Base-by-base conservation (phyloP, 2,888 invertebrate genomes). In the Cyclophora albipunctata region DNA sequence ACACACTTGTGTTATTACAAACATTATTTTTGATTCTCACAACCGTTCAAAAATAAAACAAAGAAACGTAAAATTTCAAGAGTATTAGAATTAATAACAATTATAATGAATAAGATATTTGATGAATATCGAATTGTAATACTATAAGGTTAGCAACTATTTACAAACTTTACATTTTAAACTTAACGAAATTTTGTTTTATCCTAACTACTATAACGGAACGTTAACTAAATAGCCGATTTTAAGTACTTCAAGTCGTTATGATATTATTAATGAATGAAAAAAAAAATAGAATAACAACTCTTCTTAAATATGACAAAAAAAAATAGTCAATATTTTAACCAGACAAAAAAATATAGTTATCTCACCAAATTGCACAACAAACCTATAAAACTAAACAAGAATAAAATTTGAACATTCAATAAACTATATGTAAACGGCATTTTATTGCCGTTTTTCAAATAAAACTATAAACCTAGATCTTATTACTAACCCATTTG, bases 111-210 rank as follows among this genome's bases (percentile, higher is more conserved):
- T 63, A 59, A 63, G 65, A 67, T 69, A 69, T 64, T 67, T 69
- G 65, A 63, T 65, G 62, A 64, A 57, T 60, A 62, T 61, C 51
- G 47, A 64, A 61, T 59, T 48, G 58, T 62, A 61, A 53, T 72
- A 70, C 50, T 50, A 61, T 65, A 62, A 55, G 64, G 52, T 60
- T 49, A 55, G 49, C 59, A 59, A 57, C 60, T 71, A 68, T 71
- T 58, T 71, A 71, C 73, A 71, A 50, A 62, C 59, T 66, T 66
- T 67, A 71, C 64, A 71, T 62, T 62, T 53, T 50, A 64, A 64
- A 60, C 42, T 50, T 66, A 67, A 71, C 66, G 57, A 54, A 66
- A 64, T 65, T 64, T 63, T 57, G 61, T 69, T 59, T 60, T 61
- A 65, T 54, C 71, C 71, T 71, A 71, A 62, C 71, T 71, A 71